phyloP scores from a whole-genome alignment of 2,113 vertebrate genomes.

The Ascaphus truei region DNA sequence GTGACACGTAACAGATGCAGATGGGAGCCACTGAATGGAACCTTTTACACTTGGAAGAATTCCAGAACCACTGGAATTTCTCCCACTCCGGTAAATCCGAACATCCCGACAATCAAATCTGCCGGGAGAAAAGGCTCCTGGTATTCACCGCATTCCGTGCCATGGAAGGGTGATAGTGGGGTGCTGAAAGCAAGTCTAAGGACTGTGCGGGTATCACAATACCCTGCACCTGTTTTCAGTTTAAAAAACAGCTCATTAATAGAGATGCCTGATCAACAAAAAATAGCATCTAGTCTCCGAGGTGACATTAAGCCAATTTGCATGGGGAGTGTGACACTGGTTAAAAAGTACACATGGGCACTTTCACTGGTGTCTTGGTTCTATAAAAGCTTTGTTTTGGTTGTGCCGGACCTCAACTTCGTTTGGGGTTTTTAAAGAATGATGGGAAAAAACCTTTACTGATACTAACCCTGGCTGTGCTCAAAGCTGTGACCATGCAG shows the following conservation, averaged over 20 bases:
- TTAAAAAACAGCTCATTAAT: constrained; percentile 29
- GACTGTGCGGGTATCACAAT: constrained; percentile 15
- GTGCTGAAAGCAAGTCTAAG: constrained; percentile 13
- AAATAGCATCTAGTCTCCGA: constrained; percentile 1
- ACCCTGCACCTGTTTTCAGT: constrained; percentile 35
- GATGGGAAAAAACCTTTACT: too few species aligned
- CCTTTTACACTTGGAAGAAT: constrained; percentile 38
- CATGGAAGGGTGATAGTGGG: constrained; percentile 13
- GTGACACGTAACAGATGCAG: constrained; percentile 10
- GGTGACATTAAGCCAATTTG: not conserved
- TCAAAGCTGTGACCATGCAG: too few species aligned
- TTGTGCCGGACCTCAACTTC: too few species aligned
- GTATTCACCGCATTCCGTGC: constrained; percentile 42
- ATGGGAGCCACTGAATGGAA: constrained; percentile 12
- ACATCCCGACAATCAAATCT: constrained; percentile 28
- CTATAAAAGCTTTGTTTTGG: too few species aligned
- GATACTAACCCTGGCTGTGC: too few species aligned
- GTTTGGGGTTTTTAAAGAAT: too few species aligned
- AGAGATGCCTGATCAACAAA: constrained; percentile 5
- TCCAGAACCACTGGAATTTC: constrained; percentile 29
- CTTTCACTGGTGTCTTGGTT: too few species aligned
- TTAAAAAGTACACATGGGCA: too few species aligned
- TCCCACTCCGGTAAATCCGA: constrained; percentile 16
- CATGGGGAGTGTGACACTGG: too few species aligned
- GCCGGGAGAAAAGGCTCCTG: constrained; percentile 39